Percentiles rank a stretch among this genome's conserved stretches.
These are phyloP conservation scores for Lutra lutra DNA, from an alignment of 2,797 vertebrate genomes.

Conservation along the genomic window DNA sequence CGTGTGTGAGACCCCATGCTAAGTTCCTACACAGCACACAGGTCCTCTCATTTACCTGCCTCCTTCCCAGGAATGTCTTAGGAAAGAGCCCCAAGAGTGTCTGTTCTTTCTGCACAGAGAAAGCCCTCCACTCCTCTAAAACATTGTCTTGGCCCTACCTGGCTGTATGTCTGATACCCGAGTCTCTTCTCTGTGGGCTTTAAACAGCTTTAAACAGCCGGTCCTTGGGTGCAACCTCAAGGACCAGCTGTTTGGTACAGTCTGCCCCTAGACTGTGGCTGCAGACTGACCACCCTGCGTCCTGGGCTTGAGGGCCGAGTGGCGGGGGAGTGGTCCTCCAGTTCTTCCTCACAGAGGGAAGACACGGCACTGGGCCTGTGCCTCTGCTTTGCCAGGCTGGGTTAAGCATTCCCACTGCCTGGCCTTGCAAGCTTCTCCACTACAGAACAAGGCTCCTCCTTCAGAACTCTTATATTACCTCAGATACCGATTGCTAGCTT, in stretches of 20 bases:
- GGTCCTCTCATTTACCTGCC: not conserved
- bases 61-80: not conserved
- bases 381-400: not conserved
- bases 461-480: not conserved
- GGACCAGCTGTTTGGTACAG: not conserved
- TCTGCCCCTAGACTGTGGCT: accelerated
- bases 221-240: not conserved
- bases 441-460: not conserved
- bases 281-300: accelerated
- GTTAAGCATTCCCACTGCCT: too few relatives aligned
- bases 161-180: not conserved
- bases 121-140: not conserved
- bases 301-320: too few relatives aligned
- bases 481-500: too few relatives aligned
- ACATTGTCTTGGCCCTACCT: not conserved
- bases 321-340: too few relatives aligned
- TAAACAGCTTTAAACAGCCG: too few relatives aligned
- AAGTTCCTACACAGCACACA: not conserved
- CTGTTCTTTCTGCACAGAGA: not conserved
- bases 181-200: not conserved
- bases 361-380: not conserved
- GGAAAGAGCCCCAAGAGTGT: not conserved
- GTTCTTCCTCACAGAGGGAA: not conserved
- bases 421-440: not conserved
- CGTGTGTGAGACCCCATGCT: not conserved